These are phyloP conservation scores for Wiebesia pumilae DNA, from an alignment of 1,140 invertebrate genomes.

Conservation along the genomic window DNA sequence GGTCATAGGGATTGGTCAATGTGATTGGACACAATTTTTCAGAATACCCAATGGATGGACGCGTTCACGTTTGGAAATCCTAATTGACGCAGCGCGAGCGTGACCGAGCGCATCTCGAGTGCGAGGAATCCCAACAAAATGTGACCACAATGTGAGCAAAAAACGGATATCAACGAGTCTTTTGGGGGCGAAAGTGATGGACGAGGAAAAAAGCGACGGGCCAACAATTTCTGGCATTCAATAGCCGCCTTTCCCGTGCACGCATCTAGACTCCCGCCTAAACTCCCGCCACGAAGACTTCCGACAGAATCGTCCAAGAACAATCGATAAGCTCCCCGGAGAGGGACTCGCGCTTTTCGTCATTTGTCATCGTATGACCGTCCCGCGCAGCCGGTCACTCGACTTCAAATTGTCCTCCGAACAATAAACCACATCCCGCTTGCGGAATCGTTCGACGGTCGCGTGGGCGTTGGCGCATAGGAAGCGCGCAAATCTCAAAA, in stretches of 20 bases:
- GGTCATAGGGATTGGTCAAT: too few species aligned
- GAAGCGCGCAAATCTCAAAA: constrained; percentile 66
- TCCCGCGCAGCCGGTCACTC: not conserved
- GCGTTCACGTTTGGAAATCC: not conserved
- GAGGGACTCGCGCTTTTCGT: constrained; percentile 16
- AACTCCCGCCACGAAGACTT: not conserved
- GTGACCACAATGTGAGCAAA: too few species aligned
- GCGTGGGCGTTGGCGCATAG: constrained; percentile 48
- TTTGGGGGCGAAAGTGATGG: not conserved
- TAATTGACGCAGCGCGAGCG: not conserved
- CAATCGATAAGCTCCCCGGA: constrained; percentile 24
- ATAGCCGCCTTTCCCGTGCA: too few species aligned
- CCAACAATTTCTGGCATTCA: too few species aligned
- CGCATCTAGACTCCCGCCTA: too few species aligned
- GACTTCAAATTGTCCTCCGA: too few species aligned
- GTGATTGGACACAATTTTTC: too few species aligned
- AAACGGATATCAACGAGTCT: not conserved
- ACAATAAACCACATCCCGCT: not conserved
- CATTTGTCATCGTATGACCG: constrained; percentile 6
- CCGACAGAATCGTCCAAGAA: not conserved
- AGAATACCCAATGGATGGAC: not conserved
- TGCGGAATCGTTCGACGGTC: constrained; percentile 48
- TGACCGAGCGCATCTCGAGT: too few species aligned
- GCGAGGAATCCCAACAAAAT: not conserved
- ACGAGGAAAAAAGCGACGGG: not conserved